Conservation (phyloP, 2,888 invertebrate genomes). For the Heteropelma amictum region DNA sequence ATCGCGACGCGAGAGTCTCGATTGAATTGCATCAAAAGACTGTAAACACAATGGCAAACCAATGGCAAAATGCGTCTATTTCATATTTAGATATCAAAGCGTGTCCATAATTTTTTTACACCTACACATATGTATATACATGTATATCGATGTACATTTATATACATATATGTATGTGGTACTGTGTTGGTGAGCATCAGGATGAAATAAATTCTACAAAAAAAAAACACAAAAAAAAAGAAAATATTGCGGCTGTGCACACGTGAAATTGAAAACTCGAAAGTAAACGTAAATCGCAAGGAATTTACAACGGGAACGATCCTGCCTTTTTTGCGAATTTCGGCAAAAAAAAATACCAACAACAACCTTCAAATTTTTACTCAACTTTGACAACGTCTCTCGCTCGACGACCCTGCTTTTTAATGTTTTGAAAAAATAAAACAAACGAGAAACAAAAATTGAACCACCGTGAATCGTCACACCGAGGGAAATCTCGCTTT, state of each 20-base stretch:
- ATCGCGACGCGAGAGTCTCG: background rate
- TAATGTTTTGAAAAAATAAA: no score
- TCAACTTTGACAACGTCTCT: no score
- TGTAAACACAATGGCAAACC: slow-evolving; percentile 66
- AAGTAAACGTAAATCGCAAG: no score
- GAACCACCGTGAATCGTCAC: no score
- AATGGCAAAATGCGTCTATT: slow-evolving; percentile 74
- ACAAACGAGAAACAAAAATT: no score
- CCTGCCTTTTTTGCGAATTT: no score
- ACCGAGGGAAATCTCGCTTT: no score
- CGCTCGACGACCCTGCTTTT: no score
- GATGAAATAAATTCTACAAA: slow-evolving; percentile 34
- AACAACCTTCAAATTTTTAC: no score
- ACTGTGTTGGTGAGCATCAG: slow-evolving; percentile 39
- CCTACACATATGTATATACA: slow-evolving; percentile 50
- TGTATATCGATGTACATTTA: background rate
- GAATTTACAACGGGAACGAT: background rate
- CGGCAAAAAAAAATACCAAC: no score
- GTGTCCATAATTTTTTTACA: slow-evolving; percentile 67
- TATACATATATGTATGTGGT: background rate
- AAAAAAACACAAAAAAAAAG: no score
- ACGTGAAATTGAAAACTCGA: background rate
- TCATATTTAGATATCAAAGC: slow-evolving; percentile 73
- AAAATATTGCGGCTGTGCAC: slow-evolving; percentile 51
- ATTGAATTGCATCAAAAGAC: slow-evolving; percentile 46